These are phyloP conservation scores for Hydrozoanthus gracilis DNA, from an alignment of 92 coral and sea anemone genomes.

Conservation along the genomic window DNA sequence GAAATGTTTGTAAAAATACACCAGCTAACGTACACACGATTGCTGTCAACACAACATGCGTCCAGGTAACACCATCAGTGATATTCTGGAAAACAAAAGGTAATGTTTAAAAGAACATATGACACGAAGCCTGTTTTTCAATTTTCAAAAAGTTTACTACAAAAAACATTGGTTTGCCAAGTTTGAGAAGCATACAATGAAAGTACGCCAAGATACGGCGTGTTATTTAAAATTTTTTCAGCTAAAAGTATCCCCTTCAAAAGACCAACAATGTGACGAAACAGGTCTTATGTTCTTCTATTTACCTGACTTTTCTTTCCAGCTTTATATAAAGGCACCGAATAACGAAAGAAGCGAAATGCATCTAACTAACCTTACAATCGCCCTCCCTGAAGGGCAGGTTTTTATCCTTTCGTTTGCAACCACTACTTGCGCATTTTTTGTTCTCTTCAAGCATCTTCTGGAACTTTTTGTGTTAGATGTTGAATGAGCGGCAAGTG, in stretches of 20 bases:
- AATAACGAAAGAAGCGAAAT: background rate
- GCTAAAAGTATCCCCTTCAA: too few relatives aligned
- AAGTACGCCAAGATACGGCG: too few relatives aligned
- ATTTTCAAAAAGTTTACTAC: too few relatives aligned
- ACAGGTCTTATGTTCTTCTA: too few relatives aligned
- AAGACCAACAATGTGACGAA: too few relatives aligned
- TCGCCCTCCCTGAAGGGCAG: too few relatives aligned
- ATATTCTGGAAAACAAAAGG: background rate
- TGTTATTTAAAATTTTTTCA: too few relatives aligned
- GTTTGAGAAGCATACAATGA: too few relatives aligned
- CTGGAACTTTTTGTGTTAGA: constrained; percentile 43
- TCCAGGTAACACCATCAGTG: background rate
- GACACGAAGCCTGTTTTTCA: too few relatives aligned
- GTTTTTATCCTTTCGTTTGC: background rate
- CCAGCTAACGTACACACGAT: constrained; percentile 2
- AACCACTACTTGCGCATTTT: constrained; percentile 18
- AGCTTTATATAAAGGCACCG: too few relatives aligned
- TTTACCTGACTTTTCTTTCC: too few relatives aligned
- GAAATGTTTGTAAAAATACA: background rate
- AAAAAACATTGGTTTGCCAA: too few relatives aligned
- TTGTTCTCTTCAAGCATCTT: constrained; percentile 42
- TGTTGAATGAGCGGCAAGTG: constrained; percentile 49
- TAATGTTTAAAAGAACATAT: background rate
- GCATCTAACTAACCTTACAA: background rate
- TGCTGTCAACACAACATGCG: constrained; percentile 1